Conservation (phyloP, 2,113 vertebrate species). For the Amblyopsis rosae region DNA sequence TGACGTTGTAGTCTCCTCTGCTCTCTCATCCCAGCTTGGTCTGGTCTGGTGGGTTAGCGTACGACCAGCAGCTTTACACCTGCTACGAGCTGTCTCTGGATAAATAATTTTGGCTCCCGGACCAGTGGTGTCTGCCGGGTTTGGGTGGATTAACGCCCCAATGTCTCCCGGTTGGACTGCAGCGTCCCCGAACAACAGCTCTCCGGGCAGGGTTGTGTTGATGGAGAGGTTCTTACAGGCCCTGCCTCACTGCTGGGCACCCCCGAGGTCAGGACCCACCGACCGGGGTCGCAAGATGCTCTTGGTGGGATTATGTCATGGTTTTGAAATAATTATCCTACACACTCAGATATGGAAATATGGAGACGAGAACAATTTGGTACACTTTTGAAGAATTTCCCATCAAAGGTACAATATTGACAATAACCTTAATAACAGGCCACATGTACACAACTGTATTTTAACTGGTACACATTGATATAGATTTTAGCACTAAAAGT, state of each 20-base stretch:
- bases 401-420: no score
- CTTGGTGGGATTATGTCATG: no score
- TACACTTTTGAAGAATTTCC: no score
- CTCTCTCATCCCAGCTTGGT: background rate
- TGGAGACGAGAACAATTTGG: no score
- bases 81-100: conserved; percentile 52
- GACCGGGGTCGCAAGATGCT: background rate
- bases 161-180: conserved; percentile 27
- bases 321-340: no score
- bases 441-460: no score
- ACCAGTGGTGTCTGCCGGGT: conserved; percentile 3
- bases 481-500: no score
- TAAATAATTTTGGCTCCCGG: conserved; percentile 56
- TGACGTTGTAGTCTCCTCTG: no score
- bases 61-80: conserved; percentile 16
- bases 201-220: conserved; percentile 29
- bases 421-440: no score
- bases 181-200: conserved; percentile 13
- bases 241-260: background rate
- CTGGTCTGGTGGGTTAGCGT: conserved; percentile 31
- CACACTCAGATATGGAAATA: no score
- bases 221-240: conserved; percentile 37
- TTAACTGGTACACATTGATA: no score
- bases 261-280: no score
- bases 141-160: conserved; percentile 1